Evolutionary conservation across 2,113 vertebrate genomes (phyloP).

Genomic region (Trinectes maculatus): DNA sequence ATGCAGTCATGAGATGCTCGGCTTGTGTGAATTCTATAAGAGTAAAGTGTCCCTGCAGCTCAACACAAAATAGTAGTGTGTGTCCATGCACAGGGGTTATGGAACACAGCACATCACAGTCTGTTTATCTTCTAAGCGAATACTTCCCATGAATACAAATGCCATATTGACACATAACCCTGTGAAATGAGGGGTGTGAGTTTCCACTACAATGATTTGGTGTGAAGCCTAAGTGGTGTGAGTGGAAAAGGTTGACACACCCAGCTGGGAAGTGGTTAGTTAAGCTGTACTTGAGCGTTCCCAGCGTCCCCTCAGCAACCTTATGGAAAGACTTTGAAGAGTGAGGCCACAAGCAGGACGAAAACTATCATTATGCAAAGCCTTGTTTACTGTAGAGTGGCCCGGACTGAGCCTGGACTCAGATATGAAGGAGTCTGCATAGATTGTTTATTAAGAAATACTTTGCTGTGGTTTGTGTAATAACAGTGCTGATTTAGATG

Average conservation of each 20-base stretch:
- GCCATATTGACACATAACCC: conserved; percentile 54
- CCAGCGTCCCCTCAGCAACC: conserved; percentile 70
- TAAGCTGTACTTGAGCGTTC: conserved; percentile 71
- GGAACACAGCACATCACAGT: conserved; percentile 44
- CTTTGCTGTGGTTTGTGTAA: conserved; percentile 18
- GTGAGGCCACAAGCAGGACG: conserved; percentile 59
- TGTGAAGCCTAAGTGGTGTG: conserved; percentile 57
- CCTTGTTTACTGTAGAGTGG: conserved; percentile 62
- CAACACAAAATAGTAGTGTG: no score
- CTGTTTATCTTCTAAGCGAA: conserved; percentile 53
- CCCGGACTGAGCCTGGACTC: conserved; percentile 38
- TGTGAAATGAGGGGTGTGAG: conserved; percentile 66
- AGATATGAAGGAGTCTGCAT: conserved; percentile 17
- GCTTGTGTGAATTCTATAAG: conserved; percentile 19
- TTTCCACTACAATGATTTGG: conserved; percentile 74
- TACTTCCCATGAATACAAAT: conserved; percentile 58
- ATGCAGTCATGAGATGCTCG: background rate
- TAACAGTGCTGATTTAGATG: background rate
- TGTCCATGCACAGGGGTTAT: conserved; percentile 45
- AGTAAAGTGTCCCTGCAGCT: conserved; percentile 18
- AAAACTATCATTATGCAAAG: conserved; percentile 74
- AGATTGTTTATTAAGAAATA: conserved; percentile 36
- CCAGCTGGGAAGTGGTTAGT: conserved; percentile 79
- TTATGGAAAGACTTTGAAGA: conserved; percentile 74
- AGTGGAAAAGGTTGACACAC: conserved; percentile 71